Conservation (phyloP, 2,797 vertebrate species). For the Pantherophis alleghaniensis region DNA sequence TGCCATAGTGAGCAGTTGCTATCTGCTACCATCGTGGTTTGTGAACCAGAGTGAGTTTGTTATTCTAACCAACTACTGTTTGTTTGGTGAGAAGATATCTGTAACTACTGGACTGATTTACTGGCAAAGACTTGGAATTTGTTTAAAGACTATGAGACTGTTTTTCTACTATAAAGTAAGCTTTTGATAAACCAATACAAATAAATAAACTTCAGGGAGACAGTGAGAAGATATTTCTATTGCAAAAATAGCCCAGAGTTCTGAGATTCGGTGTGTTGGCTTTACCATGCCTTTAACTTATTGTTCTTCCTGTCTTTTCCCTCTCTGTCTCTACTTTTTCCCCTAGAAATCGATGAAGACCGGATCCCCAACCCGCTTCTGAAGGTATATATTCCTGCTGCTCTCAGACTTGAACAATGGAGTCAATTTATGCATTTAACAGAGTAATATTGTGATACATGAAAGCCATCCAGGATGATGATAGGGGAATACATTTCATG, state of each 20-base stretch:
- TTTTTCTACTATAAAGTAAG: no score
- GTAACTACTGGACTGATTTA: no score
- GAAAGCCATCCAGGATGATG: neutral
- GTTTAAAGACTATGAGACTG: no score
- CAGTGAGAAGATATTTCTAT: neutral
- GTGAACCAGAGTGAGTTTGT: no score
- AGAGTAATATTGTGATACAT: neutral
- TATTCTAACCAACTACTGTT: no score
- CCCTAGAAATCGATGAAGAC: conserved; percentile 88
- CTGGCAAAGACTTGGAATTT: no score
- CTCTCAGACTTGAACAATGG: neutral
- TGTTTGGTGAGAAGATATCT: no score
- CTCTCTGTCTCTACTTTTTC: neutral
- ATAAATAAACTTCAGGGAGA: neutral
- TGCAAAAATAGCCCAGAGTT: neutral
- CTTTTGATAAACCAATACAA: neutral
- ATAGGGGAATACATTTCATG: neutral
- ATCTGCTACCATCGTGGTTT: no score
- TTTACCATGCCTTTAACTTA: neutral
- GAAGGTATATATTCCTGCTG: conserved; percentile 76
- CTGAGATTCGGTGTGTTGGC: neutral
- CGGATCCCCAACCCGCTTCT: conserved; percentile 85
- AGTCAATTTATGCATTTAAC: neutral
- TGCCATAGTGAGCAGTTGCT: no score
- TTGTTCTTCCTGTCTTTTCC: neutral